Percentiles rank a stretch among this genome's conserved stretches.
Conservation (phyloP, 2,113 vertebrate genomes). For the Tylochromis polylepis region DNA sequence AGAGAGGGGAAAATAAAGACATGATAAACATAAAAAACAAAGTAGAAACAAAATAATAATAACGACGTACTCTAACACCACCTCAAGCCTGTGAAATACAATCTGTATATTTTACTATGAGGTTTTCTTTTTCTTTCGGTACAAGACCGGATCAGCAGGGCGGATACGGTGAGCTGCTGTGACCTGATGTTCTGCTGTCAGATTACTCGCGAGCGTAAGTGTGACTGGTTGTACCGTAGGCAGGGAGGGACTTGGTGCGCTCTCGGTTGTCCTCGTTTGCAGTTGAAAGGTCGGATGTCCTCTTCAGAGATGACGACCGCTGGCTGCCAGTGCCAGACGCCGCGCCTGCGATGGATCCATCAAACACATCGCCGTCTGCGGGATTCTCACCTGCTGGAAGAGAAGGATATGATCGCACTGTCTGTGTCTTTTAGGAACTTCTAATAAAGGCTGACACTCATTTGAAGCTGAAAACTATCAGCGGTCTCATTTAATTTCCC, state of each 20-base stretch:
- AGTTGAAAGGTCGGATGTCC: slow-evolving; percentile 56
- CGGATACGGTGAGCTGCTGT: neutral
- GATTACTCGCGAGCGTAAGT: neutral
- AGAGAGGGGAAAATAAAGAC: neutral
- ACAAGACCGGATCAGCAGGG: neutral
- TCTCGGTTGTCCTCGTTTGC: slow-evolving; percentile 65
- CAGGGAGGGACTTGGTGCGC: slow-evolving; percentile 78
- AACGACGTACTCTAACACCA: neutral
- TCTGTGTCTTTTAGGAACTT: neutral
- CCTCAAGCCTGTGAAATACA: neutral
- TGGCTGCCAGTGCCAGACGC: slow-evolving; percentile 19
- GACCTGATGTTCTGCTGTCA: fast-evolving
- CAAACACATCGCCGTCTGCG: slow-evolving; percentile 72
- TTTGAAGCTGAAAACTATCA: neutral
- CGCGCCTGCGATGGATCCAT: slow-evolving; percentile 41
- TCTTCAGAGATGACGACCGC: slow-evolving; percentile 73
- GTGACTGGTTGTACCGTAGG: slow-evolving; percentile 66
- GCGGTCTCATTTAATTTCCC: neutral
- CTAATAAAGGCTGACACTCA: neutral
- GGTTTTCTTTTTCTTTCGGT: neutral
- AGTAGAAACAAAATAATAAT: fast-evolving
- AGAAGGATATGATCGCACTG: fast-evolving
- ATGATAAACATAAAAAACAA: neutral
- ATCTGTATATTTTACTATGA: neutral
- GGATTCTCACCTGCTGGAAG: slow-evolving; percentile 59